Base-by-base conservation (phyloP, 2,113 vertebrate genomes). In the Phalacrocorax brasilianus region DNA sequence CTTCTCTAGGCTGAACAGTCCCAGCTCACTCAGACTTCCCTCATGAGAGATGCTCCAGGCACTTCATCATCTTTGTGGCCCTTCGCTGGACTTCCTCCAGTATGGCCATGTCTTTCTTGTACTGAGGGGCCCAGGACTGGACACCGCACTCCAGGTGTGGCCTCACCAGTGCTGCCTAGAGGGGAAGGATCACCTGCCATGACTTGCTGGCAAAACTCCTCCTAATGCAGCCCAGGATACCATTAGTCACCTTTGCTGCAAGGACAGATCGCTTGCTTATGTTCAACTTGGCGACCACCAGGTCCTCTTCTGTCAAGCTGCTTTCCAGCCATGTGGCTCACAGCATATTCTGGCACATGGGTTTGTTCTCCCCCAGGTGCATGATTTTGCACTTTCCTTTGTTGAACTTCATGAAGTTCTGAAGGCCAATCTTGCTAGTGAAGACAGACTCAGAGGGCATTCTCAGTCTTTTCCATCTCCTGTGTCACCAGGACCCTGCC, bases 291-390 rank as follows among this genome's bases (percentile, higher is more conserved):
- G 16, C 2, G 2, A 38, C 70, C 8, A 8, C 20, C 27, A n/a
- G 8, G 6, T 77, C 35, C 18, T 85, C 81, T 53, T 47, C 40
- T 58, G 18, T 40, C 35, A 47, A 76, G n/a, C 24, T 87, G 40
- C 40, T 79, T 65, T 38, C n/a, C 33, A 81, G 19, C 24, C 61
- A 4, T 21, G 28, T 66, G 14, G 5, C 23, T 40, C 63, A 7
- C 20, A 38, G 14, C 1, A 2, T 14, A 4, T 30, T n/a, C 35
- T 40, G 22, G 33, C 3, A 4, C 9, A 3, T 53, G 42, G 27
- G 11, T 6, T 44, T 87, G 42, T 72, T 85, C 44, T 18, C 88
- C 19, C 61, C 26, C 27, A 27, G 18, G n/a, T 55, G n/a, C n/a
- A 73, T n/a, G 65, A 65, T 85, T 81, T 68, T 73, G 19, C 18